Evolutionary conservation across 2,797 vertebrate species (phyloP).

Genomic region (Onychomys leucogaster): DNA sequence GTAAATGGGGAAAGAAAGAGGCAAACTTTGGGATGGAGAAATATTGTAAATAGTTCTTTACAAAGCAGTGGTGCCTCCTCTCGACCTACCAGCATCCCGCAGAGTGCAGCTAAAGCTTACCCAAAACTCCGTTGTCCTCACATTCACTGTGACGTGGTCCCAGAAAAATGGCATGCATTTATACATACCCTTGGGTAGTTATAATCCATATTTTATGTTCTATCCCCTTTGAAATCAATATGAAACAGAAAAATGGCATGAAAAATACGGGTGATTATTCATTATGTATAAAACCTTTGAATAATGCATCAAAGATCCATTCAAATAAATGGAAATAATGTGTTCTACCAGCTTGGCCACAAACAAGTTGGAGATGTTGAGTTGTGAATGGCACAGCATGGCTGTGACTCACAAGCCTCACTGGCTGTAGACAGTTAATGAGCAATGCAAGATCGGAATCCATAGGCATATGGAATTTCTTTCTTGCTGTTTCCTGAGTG

Average conservation of each 20-base stretch:
- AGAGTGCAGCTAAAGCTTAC: background rate
- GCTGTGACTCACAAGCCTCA: background rate
- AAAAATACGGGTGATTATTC: constrained; percentile 62
- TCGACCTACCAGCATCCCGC: background rate
- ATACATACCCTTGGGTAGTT: background rate
- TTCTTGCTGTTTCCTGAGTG: constrained; percentile 8
- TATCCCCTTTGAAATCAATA: constrained; percentile 65
- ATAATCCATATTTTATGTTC: constrained; percentile 52
- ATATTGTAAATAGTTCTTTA: background rate
- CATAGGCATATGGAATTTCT: background rate
- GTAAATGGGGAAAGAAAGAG: background rate
- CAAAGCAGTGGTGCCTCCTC: background rate
- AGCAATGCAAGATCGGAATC: background rate
- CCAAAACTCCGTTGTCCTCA: background rate
- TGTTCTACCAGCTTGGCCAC: constrained; percentile 45
- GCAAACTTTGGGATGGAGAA: background rate
- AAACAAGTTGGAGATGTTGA: background rate
- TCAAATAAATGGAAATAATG: constrained; percentile 70
- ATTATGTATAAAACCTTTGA: constrained; percentile 68
- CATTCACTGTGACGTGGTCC: background rate
- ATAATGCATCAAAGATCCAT: constrained; percentile 62
- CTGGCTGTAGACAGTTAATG: background rate
- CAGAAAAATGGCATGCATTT: constrained; percentile 48
- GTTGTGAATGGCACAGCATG: background rate
- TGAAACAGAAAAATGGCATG: constrained; percentile 56